Base-by-base conservation (phyloP, 2,888 invertebrate species). In the Ochlodes sylvanus region DNA sequence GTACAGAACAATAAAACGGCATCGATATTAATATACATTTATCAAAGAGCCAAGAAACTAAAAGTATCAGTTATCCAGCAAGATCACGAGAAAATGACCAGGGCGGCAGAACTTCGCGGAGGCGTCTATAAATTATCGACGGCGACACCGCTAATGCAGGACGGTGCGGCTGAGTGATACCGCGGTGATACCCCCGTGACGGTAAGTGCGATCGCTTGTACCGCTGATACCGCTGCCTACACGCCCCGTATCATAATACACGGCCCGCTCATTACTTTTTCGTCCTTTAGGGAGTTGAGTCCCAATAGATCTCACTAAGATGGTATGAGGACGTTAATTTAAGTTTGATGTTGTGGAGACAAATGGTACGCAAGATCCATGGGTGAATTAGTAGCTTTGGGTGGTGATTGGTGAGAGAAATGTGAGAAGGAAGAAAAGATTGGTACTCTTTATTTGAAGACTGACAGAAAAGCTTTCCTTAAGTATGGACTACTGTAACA, bases 171-270 rank as follows among this genome's bases (percentile, higher is more conserved):
- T 90, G 91, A 89, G 85, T 89, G 92, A 92, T 92, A 91, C 88
- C 84, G 86, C 85, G 82, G 75, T 85, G 90, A 90, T 90, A 90
- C 88, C 87, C 87, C 89, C 79, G 83, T 86, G 90, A 89, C 87
- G 85, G 85, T 79, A 89, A 92, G 92, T 92, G 92, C 92, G 88
- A 92, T 92, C 91, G 89, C 92, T 90, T 92, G 92, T 92, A 88
- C 76, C 80, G 76, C 82, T 79, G 92, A 92, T 92, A 92, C 83
- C 87, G 80, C 77, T 70, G 78, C 83, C 87, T 80, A 81, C 83
- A 79, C 76, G 75, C 83, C 81, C 83, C 74, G 86, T 86, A 80
- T 79, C 69, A 42, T 41, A 62, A 62, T 50, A 83, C 84, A 79
- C 70, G 80, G 70, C 76, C 77, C 76, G 76, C 78, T 83, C 83